These are phyloP conservation scores for Distichodus sexfasciatus DNA, from an alignment of 2,797 vertebrate genomes.

Conservation along the genomic window DNA sequence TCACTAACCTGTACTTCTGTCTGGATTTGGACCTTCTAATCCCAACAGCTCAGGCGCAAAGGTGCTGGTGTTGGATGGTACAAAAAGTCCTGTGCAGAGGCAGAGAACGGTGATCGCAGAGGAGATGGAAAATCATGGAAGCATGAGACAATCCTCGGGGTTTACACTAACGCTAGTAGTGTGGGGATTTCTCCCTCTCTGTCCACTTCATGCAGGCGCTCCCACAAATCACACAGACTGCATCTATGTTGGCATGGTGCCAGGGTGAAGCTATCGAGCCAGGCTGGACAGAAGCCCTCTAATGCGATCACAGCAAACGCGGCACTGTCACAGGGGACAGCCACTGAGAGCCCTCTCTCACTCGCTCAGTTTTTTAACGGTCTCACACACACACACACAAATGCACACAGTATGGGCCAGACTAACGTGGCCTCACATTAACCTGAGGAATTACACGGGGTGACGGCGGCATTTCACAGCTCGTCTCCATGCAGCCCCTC, in stretches of 20 bases:
- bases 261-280: conserved; percentile 67
- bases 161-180: conserved; percentile 11
- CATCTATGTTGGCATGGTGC: conserved; percentile 63
- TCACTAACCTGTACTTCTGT: conserved; percentile 63
- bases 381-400: not conserved
- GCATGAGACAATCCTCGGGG: conserved; percentile 20
- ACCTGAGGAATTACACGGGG: conserved; percentile 72
- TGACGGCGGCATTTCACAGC: conserved; percentile 69
- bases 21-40: conserved; percentile 32
- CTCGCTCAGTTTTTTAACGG: not conserved
- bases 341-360: conserved; percentile 18
- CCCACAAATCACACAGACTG: conserved; percentile 10
- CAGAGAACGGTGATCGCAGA: not conserved
- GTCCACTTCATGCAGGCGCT: not conserved
- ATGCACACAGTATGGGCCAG: not conserved
- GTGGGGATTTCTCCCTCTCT: conserved; percentile 10
- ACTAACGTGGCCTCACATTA: conserved; percentile 61
- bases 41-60: not conserved
- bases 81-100: not conserved
- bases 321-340: conserved; percentile 28
- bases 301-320: conserved; percentile 63
- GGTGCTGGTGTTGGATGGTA: not conserved
- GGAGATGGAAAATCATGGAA: conserved; percentile 32
- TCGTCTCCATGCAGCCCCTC: conserved; percentile 59
- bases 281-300: conserved; percentile 60